Base-by-base conservation (phyloP, 53 echinoderm and acorn worm genomes). In the Mesocentrotus franciscanus region DNA sequence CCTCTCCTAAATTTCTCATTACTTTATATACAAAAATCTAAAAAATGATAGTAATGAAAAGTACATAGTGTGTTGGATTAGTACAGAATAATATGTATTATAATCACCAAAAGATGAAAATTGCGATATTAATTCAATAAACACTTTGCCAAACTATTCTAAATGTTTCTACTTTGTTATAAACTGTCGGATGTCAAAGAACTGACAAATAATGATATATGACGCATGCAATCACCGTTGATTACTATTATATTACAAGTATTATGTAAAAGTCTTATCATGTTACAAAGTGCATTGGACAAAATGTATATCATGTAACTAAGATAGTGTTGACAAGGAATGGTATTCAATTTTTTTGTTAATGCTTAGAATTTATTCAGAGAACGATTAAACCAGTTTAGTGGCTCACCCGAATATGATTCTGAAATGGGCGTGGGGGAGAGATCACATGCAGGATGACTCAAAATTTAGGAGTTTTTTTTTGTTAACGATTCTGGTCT, bases 101-200 rank as follows among this genome's bases (percentile, higher is more conserved):
- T 32, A 49, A 74, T 2, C 11, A 74, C 9, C 32, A 74, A 74
- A 74, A 32, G 27, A 74, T 74, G 71, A 26, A 71, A 22, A 71
- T 9, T n/a, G 30, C 17, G 17, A 81, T 20, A 18, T 81, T 22
- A 20, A 36, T 42, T 74, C 3, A 8, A 39, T 7, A 42, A 18
- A 36, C 42, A 81, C 81, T 81, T 29, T 81, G 81, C 81, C 81
- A 81, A 81, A 76, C 76, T 33, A 76, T 76, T 76, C 27, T 32
- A 27, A 14, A 33, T 30, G 32, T 74, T 11, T 76, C n/a, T 33
- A 76, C 2, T 2, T 75, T 12, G 75, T 76, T 14, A 32, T 14
- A 76, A 76, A 32, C 29, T 76, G 76, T 49, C 49, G 49, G 49
- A 81, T 81, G 81, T 17, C 5, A 81, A 81, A 20, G 18, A 18